Percentiles rank a stretch among this genome's conserved stretches.
Conservation (phyloP, 2,888 invertebrate species). For the Hypercompe scribonia region DNA sequence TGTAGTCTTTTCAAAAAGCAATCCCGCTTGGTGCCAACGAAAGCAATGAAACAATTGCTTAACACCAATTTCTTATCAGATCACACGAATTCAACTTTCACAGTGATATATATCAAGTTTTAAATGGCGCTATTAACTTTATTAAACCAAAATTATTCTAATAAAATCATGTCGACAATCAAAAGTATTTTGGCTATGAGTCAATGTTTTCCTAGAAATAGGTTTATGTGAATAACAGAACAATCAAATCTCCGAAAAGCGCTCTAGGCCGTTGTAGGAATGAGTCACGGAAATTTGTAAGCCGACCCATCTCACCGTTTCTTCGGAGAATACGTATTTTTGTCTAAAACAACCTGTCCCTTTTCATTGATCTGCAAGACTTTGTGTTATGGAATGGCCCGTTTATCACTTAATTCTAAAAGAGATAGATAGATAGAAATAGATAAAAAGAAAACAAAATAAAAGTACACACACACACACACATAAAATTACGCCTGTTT, state of each 20-base stretch:
- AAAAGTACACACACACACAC: no score
- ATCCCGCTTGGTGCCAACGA: no score
- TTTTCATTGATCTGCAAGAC: conserved; percentile 1
- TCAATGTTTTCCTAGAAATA: background rate
- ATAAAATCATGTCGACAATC: no score
- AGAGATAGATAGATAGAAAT: no score
- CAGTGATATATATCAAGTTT: no score
- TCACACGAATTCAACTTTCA: no score
- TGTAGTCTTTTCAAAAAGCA: no score
- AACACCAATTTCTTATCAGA: no score
- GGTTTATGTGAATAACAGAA: conserved; percentile 1
- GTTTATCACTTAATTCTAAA: background rate
- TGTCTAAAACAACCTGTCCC: background rate
- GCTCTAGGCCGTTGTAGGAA: conserved; percentile 13
- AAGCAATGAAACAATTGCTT: no score
- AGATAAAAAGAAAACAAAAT: no score
- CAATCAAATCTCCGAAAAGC: conserved; percentile 4
- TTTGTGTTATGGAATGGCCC: background rate
- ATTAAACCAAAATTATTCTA: background rate
- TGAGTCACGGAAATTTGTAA: conserved; percentile 6
- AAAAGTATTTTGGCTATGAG: background rate
- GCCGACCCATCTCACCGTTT: conserved; percentile 4
- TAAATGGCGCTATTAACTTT: no score
- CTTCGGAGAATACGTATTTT: background rate
- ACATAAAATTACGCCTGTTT: no score